Evolutionary conservation across 2,797 vertebrate species (phyloP).

Genomic region (Girardinus metallicus): DNA sequence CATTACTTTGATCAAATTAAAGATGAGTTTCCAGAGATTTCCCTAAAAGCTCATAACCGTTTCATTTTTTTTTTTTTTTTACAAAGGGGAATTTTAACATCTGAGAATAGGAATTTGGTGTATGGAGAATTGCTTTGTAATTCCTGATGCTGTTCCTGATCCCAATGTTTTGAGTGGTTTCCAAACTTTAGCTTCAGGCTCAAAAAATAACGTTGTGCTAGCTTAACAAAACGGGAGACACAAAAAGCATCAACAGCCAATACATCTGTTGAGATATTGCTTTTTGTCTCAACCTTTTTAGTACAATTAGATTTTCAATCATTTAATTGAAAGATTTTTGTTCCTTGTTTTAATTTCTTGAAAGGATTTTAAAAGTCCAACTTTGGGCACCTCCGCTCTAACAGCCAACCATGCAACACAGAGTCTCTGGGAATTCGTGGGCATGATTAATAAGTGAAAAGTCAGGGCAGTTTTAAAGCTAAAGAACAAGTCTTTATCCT

Average conservation of each 20-base stretch:
- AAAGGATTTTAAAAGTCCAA: not conserved
- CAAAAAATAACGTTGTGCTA: not conserved
- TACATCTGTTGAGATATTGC: not conserved
- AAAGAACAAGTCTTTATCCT: not conserved
- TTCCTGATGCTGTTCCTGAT: not conserved
- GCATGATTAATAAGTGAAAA: not conserved
- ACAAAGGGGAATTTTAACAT: not conserved
- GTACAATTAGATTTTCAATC: not conserved
- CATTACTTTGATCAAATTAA: constrained; percentile 39
- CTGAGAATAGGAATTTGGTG: not conserved
- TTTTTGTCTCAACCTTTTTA: not conserved
- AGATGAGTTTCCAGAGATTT: not conserved
- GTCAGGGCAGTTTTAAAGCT: not conserved
- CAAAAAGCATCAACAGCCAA: not conserved
- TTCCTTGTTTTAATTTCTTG: not conserved
- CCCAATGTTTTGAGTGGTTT: not conserved
- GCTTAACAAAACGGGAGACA: not conserved
- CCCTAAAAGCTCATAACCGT: constrained; percentile 9
- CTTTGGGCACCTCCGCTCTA: not conserved
- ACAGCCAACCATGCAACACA: not conserved
- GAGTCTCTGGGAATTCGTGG: not conserved
- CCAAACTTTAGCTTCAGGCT: not conserved
- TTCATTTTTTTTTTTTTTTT: not conserved
- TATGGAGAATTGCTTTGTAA: not conserved
- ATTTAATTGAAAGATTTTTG: no score